phyloP scores from a whole-genome alignment of 2,888 invertebrate species.

The Ecdyonurus torrentis region DNA sequence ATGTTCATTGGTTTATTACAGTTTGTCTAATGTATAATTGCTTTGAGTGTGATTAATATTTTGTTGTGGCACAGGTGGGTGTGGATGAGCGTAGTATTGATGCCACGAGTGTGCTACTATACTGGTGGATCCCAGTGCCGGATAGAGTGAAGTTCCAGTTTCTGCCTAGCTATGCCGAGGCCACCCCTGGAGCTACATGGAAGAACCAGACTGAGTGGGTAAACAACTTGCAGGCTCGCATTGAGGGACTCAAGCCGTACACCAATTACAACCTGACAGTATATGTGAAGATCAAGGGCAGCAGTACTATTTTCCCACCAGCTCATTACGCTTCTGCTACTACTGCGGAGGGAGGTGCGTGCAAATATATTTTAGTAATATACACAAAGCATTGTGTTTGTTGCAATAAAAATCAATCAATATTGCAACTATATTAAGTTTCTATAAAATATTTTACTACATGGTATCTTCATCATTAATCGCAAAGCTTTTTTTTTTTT shows the following conservation, averaged over 20 bases:
- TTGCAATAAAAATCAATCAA: no score
- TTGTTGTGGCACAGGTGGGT: constrained; percentile 41
- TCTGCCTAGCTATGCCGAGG: constrained; percentile 36
- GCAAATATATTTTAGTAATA: background rate
- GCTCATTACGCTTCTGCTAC: constrained; percentile 40
- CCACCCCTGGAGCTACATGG: constrained; percentile 32
- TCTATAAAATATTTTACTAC: no score
- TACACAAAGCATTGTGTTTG: no score
- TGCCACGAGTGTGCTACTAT: constrained; percentile 42
- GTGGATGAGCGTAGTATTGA: constrained; percentile 45
- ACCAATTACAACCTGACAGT: constrained; percentile 68
- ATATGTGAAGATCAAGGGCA: constrained; percentile 43
- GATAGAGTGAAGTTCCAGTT: constrained; percentile 36
- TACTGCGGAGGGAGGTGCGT: constrained; percentile 48
- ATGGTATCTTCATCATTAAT: no score
- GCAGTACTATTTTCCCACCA: constrained; percentile 38
- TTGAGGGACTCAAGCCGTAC: constrained; percentile 42
- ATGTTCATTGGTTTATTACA: constrained; percentile 3
- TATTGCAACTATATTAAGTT: no score
- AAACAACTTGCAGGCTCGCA: constrained; percentile 24
- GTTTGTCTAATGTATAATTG: no score
- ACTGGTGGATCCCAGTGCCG: constrained; percentile 39
- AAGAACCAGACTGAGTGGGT: constrained; percentile 41
- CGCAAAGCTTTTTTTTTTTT: no score
- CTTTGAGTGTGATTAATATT: no score